These are phyloP conservation scores for Drosophila leontia DNA, from an alignment of 1,140 invertebrate genomes.

Conservation along the genomic window DNA sequence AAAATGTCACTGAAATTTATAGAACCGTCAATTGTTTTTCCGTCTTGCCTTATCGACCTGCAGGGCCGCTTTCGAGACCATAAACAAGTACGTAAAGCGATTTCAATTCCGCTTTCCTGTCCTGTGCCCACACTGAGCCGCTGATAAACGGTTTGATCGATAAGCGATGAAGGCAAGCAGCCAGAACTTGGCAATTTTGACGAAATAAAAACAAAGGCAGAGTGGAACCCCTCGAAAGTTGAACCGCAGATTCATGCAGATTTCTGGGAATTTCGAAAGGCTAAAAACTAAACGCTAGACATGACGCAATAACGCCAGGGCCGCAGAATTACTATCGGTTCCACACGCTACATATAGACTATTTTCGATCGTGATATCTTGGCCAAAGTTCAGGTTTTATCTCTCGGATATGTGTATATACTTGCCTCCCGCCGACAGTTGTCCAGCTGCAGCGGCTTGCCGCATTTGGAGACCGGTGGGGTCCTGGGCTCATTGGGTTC, in stretches of 20 bases:
- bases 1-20: conserved; percentile 45
- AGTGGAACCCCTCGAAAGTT: conserved; percentile 4
- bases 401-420: conserved; percentile 32
- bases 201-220: conserved; percentile 5
- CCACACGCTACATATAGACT: background rate
- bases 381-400: conserved; percentile 40
- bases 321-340: background rate
- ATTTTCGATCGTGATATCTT: conserved; percentile 19
- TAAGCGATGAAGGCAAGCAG: conserved; percentile 6
- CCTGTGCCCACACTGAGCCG: conserved; percentile 18
- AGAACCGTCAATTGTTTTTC: conserved; percentile 50
- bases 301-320: conserved; percentile 32
- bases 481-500: conserved; percentile 71
- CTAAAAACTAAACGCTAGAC: background rate
- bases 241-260: conserved; percentile 4
- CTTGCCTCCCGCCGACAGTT: conserved; percentile 84
- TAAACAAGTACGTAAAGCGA: conserved; percentile 22
- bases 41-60: conserved; percentile 29
- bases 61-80: conserved; percentile 8
- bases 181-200: conserved; percentile 17
- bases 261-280: conserved; percentile 10
- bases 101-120: conserved; percentile 12
- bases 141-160: conserved; percentile 35
- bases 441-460: conserved; percentile 78
- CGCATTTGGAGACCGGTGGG: conserved; percentile 76